phyloP scores from a whole-genome alignment of 2,888 invertebrate genomes.

The Spialia ferax region DNA sequence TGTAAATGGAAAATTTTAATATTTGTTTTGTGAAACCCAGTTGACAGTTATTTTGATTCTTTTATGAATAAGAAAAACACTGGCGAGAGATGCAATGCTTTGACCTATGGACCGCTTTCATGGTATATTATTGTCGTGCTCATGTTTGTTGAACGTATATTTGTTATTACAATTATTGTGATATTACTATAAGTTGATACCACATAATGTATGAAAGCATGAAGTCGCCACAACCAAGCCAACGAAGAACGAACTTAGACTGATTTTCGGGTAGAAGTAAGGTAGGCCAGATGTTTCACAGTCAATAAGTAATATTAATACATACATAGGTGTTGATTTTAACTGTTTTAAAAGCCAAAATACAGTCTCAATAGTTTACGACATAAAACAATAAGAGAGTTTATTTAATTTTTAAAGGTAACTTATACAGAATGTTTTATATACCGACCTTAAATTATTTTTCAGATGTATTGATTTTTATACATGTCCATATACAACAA shows the following conservation, averaged over 20 bases:
- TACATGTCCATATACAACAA: slow-evolving; percentile 84
- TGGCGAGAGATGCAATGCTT: slow-evolving; percentile 20
- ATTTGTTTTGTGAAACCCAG: too few species aligned
- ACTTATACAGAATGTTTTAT: slow-evolving; percentile 84
- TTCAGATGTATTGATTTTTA: slow-evolving; percentile 86
- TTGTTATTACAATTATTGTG: slow-evolving; percentile 77
- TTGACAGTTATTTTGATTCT: too few species aligned
- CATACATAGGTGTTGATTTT: slow-evolving; percentile 77
- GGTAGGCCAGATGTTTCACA: slow-evolving; percentile 78
- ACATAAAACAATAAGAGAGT: slow-evolving; percentile 81
- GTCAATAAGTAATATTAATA: slow-evolving; percentile 74
- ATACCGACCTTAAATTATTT: slow-evolving; percentile 84
- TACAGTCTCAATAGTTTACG: slow-evolving; percentile 80
- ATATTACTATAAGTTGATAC: slow-evolving; percentile 80
- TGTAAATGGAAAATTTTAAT: too few species aligned
- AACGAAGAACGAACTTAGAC: slow-evolving; percentile 78
- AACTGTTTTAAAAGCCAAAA: slow-evolving; percentile 78
- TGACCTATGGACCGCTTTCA: slow-evolving; percentile 22
- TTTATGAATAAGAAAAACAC: too few species aligned
- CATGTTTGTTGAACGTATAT: slow-evolving; percentile 47
- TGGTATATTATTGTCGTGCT: slow-evolving; percentile 32
- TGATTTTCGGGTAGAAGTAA: slow-evolving; percentile 84
- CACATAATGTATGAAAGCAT: slow-evolving; percentile 55
- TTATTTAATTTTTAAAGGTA: slow-evolving; percentile 85
- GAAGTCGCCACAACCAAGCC: slow-evolving; percentile 66